These are phyloP conservation scores for Drosophila tripunctata DNA, from an alignment of 2,888 invertebrate genomes.

Conservation along the genomic window DNA sequence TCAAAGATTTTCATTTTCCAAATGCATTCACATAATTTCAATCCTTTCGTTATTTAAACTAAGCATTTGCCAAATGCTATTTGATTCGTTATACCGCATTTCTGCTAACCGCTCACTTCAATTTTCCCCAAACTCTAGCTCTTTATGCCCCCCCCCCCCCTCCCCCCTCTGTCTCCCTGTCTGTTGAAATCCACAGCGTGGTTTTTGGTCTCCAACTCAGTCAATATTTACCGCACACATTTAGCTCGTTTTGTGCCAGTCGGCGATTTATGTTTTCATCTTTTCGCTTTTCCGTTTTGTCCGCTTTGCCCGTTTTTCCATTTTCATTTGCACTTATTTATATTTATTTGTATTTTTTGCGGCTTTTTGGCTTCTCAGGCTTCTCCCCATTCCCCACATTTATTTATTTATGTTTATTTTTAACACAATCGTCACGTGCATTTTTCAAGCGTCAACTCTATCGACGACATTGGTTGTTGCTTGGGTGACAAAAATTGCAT, in stretches of 20 bases:
- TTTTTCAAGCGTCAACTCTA: slow-evolving; percentile 34
- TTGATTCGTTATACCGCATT: slow-evolving; percentile 24
- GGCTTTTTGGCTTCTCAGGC: not conserved
- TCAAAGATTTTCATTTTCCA: not conserved
- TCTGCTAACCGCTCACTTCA: not conserved
- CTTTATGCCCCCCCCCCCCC: not conserved
- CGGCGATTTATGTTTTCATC: slow-evolving; percentile 72
- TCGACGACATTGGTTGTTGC: no score
- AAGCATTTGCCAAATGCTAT: slow-evolving; percentile 37
- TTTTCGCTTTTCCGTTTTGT: slow-evolving; percentile 11
- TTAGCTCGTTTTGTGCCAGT: slow-evolving; percentile 48
- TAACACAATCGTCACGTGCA: slow-evolving; percentile 61
- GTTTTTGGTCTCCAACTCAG: slow-evolving; percentile 18
- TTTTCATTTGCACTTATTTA: slow-evolving; percentile 75
- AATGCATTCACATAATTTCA: slow-evolving; percentile 27
- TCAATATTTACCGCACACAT: slow-evolving; percentile 74
- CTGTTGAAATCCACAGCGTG: not conserved
- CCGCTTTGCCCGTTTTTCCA: slow-evolving; percentile 50
- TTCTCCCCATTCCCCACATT: no score
- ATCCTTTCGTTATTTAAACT: slow-evolving; percentile 36
- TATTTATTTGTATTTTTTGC: slow-evolving; percentile 57
- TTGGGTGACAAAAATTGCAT: slow-evolving; percentile 32
- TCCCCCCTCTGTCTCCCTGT: not conserved
- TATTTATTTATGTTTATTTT: slow-evolving; percentile 59
- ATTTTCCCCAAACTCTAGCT: accelerated